Base-by-base conservation (phyloP, 2,113 vertebrate species). In the Thryonomys swinderianus region DNA sequence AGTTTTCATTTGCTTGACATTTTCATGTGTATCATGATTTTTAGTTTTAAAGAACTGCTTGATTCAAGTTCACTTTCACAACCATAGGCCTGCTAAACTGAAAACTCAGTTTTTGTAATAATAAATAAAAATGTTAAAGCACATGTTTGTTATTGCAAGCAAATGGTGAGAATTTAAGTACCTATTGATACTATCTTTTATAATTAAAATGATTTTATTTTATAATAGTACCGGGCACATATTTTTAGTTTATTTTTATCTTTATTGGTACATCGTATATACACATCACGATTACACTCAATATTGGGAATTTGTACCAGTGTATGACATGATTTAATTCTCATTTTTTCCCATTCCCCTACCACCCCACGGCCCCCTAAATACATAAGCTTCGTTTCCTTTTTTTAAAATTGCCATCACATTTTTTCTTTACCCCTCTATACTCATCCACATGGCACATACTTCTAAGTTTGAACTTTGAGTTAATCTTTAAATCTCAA, bases 101-200 rank as follows among this genome's bases (percentile, higher is more conserved):
- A 97, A 97, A 97, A 93, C 95, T 85, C 97, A 96, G 48, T 97
- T 98, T 98, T 98, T 97, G 92, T 92, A 97, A 88, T 85, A 95
- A 96, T 89, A 69, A 95, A 96, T 88, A 71, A 95, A 98, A 98
- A 90, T 88, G 81, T 96, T 59, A 95, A 95, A 98, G 96, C 95
- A 98, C 97, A 97, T 85, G 79, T 97, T 98, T 97, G 61, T 98
- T 97, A 73, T 96, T 96, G 61, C 4, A 55, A 27, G 86, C 96
- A 88, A 98, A 96, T 92, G 40, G 16, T 97, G 80, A 97, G 57
- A 76, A 89, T 91, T 97, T 90, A 95, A 42, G 80, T 95, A 95
- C 97, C 95, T 97, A 82, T 66, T 91, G 94, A 96, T 97, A 94
- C 79, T 92, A 78, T 96, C 79, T 74, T 97, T 97, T 95, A 85